Percentiles rank a stretch among this genome's conserved stretches.
These are phyloP conservation scores for Doryteuthis pealeii DNA, from an alignment of 1,140 invertebrate genomes.

Conservation along the genomic window DNA sequence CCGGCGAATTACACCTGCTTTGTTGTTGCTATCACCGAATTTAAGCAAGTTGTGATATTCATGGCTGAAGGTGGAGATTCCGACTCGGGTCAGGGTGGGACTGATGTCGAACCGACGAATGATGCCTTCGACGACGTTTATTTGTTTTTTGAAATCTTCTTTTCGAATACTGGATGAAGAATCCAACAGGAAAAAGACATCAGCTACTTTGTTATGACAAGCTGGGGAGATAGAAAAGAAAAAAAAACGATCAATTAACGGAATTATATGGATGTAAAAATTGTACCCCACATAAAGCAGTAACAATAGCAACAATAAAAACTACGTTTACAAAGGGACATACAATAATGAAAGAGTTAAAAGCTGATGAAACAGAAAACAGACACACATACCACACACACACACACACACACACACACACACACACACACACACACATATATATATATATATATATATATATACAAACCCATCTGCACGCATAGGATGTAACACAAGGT, in stretches of 20 bases:
- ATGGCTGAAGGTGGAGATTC: conserved; percentile 34
- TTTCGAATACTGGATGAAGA: conserved; percentile 49
- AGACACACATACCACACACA: not conserved
- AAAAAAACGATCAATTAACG: too few species aligned
- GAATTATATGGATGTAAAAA: not conserved
- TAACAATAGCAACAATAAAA: not conserved
- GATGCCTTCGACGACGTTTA: conserved; percentile 42
- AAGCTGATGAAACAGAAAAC: not conserved
- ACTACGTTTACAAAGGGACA: not conserved
- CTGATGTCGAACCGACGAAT: conserved; percentile 43
- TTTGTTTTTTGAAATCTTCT: conserved; percentile 42
- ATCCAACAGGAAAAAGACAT: conserved; percentile 51
- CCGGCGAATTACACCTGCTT: conserved; percentile 25
- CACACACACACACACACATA: too few species aligned
- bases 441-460: too few species aligned
- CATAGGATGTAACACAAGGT: too few species aligned
- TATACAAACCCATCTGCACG: too few species aligned
- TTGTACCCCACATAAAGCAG: not conserved
- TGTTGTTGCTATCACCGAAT: conserved; percentile 33
- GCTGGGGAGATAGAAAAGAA: not conserved
- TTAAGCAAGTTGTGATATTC: conserved; percentile 31
- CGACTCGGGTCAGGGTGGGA: conserved; percentile 37
- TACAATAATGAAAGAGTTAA: not conserved
- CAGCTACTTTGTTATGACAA: conserved; percentile 47
- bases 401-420: too few species aligned